Evolutionary conservation across 2,888 invertebrate genomes (phyloP).

Genomic region (Zaprionus bogoriensis): DNA sequence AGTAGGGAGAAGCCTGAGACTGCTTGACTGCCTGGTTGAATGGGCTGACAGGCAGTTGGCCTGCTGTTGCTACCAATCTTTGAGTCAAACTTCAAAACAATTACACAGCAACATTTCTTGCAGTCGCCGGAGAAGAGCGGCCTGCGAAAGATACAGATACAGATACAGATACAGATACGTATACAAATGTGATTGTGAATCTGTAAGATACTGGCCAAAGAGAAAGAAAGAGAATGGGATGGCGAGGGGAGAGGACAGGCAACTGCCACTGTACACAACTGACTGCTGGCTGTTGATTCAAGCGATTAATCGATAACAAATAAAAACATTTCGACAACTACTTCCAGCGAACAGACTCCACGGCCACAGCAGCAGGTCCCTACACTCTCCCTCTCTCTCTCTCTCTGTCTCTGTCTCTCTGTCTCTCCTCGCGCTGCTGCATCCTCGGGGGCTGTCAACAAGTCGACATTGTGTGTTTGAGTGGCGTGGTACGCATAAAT

Average conservation of each 20-base stretch:
- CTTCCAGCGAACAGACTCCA: conserved; percentile 64
- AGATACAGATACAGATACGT: conserved; percentile 31
- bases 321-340: conserved; percentile 78
- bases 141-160: conserved; percentile 49
- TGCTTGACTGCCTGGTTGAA: background rate
- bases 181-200: conserved; percentile 32
- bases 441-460: conserved; percentile 68
- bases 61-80: conserved; percentile 73
- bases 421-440: background rate
- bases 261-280: conserved; percentile 50
- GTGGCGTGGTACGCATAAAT: conserved; percentile 77
- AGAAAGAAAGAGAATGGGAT: background rate
- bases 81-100: conserved; percentile 73
- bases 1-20: too few relatives aligned
- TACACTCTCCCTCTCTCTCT: background rate
- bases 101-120: conserved; percentile 75
- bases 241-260: background rate
- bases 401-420: background rate
- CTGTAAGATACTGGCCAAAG: conserved; percentile 25
- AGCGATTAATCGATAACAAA: conserved; percentile 78
- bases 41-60: conserved; percentile 60
- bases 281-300: conserved; percentile 64
- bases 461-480: conserved; percentile 72
- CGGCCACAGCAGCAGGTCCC: background rate
- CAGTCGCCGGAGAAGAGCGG: conserved; percentile 21